These are phyloP conservation scores for Podocnemis expansa DNA, from an alignment of 2,113 vertebrate species.

Conservation along the genomic window DNA sequence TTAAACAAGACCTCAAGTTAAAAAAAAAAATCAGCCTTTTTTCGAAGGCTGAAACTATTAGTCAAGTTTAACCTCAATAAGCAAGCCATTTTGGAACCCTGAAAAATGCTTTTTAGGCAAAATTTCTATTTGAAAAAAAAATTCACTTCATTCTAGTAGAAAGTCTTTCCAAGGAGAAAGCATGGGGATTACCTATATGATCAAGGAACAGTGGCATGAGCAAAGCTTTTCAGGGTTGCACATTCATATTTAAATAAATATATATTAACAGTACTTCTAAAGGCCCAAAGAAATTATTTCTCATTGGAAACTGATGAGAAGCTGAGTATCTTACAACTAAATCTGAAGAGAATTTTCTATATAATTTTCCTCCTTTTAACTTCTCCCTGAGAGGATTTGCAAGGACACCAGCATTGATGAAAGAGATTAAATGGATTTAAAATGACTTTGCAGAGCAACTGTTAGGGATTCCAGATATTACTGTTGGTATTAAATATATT, in stretches of 20 bases:
- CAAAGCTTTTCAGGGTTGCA: not conserved
- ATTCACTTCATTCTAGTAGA: not conserved
- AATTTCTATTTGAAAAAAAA: not conserved
- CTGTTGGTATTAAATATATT: conserved; percentile 39
- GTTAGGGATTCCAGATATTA: conserved; percentile 36
- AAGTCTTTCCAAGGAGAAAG: not conserved
- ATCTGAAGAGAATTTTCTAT: not conserved
- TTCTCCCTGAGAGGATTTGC: conserved; percentile 15
- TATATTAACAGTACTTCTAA: not conserved
- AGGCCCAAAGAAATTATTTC: not conserved
- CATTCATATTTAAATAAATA: not conserved
- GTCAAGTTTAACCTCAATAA: not conserved
- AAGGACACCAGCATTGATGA: conserved; percentile 18
- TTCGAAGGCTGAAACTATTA: not conserved
- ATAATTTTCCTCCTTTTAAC: not conserved
- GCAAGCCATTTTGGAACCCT: not conserved
- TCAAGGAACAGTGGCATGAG: not conserved
- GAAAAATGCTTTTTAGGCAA: not conserved
- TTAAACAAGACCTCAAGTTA: too few species aligned
- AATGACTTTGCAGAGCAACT: conserved; percentile 40
- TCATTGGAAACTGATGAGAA: not conserved
- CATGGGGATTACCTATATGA: accelerated
- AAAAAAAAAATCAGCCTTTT: not conserved
- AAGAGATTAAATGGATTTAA: conserved; percentile 62
- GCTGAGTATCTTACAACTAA: not conserved